Evolutionary conservation across 2,797 vertebrate species (phyloP).

Genomic region (Chaenodraco wilsoni): DNA sequence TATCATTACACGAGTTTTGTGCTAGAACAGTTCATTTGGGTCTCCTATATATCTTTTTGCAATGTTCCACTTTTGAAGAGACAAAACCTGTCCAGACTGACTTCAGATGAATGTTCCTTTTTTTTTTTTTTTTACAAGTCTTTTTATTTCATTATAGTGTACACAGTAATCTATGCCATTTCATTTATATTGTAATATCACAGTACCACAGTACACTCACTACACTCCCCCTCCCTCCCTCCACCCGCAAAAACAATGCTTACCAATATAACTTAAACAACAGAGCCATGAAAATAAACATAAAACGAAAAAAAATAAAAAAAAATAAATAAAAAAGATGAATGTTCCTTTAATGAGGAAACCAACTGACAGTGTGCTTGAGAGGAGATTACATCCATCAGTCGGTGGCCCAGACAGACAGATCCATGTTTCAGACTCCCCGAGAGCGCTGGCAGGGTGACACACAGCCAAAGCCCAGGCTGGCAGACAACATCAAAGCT

Average conservation of each 20-base stretch:
- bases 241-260: too few relatives aligned
- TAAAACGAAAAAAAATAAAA: too few relatives aligned
- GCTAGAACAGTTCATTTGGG: conserved; percentile 7
- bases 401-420: conserved; percentile 36
- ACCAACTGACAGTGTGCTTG: conserved; percentile 46
- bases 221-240: too few relatives aligned
- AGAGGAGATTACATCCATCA: conserved; percentile 61
- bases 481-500: conserved; percentile 57
- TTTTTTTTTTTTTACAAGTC: background rate
- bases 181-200: too few relatives aligned
- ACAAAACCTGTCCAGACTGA: conserved; percentile 19
- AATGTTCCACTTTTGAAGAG: conserved; percentile 14
- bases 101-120: conserved; percentile 20
- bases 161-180: too few relatives aligned
- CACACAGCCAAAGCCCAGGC: conserved; percentile 32
- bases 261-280: too few relatives aligned
- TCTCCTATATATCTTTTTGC: background rate
- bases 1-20: conserved; percentile 12
- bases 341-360: conserved; percentile 45
- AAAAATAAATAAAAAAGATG: background rate
- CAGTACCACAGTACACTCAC: too few relatives aligned
- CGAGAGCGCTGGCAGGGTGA: conserved; percentile 50
- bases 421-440: conserved; percentile 39
- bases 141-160: too few relatives aligned
- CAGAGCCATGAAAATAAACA: too few relatives aligned